These are phyloP conservation scores for Trochalopteron elliotii DNA, from an alignment of 2,113 vertebrate genomes.

Conservation along the genomic window DNA sequence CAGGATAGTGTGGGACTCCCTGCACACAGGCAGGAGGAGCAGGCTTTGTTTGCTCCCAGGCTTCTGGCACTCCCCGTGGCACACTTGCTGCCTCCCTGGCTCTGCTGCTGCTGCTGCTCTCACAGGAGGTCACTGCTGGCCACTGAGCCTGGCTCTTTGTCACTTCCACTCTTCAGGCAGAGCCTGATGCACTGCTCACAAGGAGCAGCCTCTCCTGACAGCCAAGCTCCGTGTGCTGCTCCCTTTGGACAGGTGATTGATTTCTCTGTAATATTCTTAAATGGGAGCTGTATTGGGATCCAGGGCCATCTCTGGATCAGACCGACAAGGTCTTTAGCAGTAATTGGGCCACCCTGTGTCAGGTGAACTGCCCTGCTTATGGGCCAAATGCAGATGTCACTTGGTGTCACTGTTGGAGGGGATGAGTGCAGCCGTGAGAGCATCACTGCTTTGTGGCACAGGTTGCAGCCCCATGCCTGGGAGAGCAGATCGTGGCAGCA, in stretches of 20 bases:
- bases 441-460: not conserved
- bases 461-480: not conserved
- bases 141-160: constrained; percentile 78
- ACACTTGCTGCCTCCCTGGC: accelerated
- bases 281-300: constrained; percentile 77
- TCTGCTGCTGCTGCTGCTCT: not conserved
- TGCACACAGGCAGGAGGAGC: not conserved
- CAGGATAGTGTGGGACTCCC: accelerated
- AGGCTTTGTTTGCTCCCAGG: not conserved
- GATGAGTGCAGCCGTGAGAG: not conserved
- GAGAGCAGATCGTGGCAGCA: not conserved
- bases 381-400: constrained; percentile 85
- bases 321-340: constrained; percentile 75
- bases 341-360: constrained; percentile 88
- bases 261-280: constrained; percentile 82
- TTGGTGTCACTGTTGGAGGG: constrained; percentile 71
- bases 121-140: constrained; percentile 68
- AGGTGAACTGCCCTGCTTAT: constrained; percentile 83
- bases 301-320: constrained; percentile 28
- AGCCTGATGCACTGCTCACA: constrained; percentile 61
- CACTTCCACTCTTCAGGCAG: constrained; percentile 74
- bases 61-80: not conserved
- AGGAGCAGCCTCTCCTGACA: constrained; percentile 39
- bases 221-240: constrained; percentile 57
- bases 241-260: constrained; percentile 84